Base-by-base conservation (phyloP, 2,797 vertebrate species). In the Oreortyx pictus region DNA sequence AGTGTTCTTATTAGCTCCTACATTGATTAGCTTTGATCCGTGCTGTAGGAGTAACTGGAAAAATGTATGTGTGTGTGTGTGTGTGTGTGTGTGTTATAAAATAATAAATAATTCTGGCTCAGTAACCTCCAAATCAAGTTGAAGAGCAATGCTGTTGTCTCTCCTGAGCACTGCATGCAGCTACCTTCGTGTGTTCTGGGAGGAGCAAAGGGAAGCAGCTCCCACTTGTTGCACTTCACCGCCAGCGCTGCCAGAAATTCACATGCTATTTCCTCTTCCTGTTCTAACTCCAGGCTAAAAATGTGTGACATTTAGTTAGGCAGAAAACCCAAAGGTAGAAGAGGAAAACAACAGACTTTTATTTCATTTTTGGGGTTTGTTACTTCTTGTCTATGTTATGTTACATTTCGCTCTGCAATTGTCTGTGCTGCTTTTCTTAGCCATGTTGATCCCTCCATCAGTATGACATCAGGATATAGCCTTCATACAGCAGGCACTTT, bases 1-100 rank as follows among this genome's bases (percentile, higher is more conserved):
- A 60, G 72, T 83, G 50, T 62, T 90, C 94, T 68, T 88, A 90
- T 84, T 93, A 95, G 80, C 57, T 90, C 52, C 75, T 74, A 10
- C 89, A 82, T 92, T 96, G 91, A 95, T 95, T 91, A 93, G 57
- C 91, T 92, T 88, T 96, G 92, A 93, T 95, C 82, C 91, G 54
- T 82, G 82, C 64, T 11, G 0, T 50, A 72, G 82, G 57, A 88
- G 90, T 61, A 94, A 91, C 86, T 91, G 89, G 87, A 74, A 94
- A 94, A 89, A 82, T 57, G 11, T 80, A 39, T 4, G 2, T 0
- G 0, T 73, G 41, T 66, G 31, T 94, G 44, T 94, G 41, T 68
- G n/a, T 4, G 2, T 0, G 0, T 73, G 41, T 66, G 31, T 94
- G 44, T 94, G 41, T 68, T 75, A 77, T 22, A 13, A 87, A 94